Evolutionary conservation across 2,797 vertebrate genomes (phyloP), one percentile per base, ranked within the genome.

Genomic region (Corythornis leucogaster): DNA sequence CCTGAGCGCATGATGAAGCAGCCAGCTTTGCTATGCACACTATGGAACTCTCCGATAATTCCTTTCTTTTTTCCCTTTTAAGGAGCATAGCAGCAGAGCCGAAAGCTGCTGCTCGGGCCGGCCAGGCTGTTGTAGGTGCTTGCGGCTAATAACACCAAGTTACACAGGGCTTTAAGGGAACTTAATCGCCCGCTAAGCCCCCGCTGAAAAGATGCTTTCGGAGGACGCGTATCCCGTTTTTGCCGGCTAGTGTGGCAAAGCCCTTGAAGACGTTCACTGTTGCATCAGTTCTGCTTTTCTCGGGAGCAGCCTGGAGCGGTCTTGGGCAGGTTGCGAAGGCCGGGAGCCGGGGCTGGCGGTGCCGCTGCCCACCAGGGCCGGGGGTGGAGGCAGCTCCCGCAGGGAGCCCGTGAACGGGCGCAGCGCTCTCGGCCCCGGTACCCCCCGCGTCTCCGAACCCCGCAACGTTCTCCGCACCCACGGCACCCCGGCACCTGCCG

Each of bases 21-120:
- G 80, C 85, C 66, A 33, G 80, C 71, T 92, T 43, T 51, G 55
- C 87, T 91, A 28, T 90, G 69, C 35, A 2, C 8, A 7, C 89
- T 83, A 45, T 79, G 85, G 15, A 75, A 79, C 82, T 54, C 11
- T 14, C 70, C 75, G 87, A 59, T 54, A 48, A 64, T 77, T 77
- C 21, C 11, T 70, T 69, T 54, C 5, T 24, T 81, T 92, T 77
- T 87, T 89, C 69, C 94, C 95, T 93, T 96, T 96, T 93, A 95
- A 92, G 92, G 94, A n/a, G 62, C 84, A 55, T 2, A 46, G 71
- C 55, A 35, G 16, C 61, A 30, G 22, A 51, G 62, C 74, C 26
- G 54, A 50, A 77, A 46, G 71, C 76, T 35, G 6, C 54, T 48
- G 20, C 68, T 45, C 18, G 8, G 62, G 48, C 71, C 45, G 78